Evolutionary conservation across 2,113 vertebrate species (phyloP).

Genomic region (Donacobius atricapilla): DNA sequence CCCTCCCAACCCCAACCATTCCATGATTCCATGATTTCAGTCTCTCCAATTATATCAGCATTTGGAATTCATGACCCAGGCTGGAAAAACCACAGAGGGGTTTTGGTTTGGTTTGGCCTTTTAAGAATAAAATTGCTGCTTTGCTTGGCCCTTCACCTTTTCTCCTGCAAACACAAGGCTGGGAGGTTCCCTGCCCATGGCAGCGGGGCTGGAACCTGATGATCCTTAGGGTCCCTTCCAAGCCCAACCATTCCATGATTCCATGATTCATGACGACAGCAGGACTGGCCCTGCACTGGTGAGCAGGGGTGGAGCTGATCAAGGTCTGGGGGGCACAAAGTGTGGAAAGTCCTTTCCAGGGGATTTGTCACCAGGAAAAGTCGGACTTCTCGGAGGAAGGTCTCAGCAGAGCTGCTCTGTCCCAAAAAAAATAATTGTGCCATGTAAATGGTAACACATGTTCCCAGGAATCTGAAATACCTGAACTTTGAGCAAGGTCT

Average conservation of each 20-base stretch:
- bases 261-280: not conserved
- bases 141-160: not conserved
- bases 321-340: not conserved
- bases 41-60: not conserved
- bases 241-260: not conserved
- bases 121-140: not conserved
- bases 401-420: not conserved
- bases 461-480: conserved; percentile 27
- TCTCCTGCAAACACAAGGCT: not conserved
- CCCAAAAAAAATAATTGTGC: not conserved
- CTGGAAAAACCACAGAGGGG: not conserved
- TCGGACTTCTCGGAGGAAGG: not conserved
- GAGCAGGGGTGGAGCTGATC: not conserved
- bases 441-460: not conserved
- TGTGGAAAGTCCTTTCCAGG: not conserved
- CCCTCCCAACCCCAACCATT: not conserved
- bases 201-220: not conserved
- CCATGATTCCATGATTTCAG: not conserved
- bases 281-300: not conserved
- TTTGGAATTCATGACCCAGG: not conserved
- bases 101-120: not conserved
- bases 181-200: not conserved
- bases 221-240: not conserved
- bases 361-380: not conserved
- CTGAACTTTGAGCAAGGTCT: conserved; percentile 18